Evolutionary conservation across 2,797 vertebrate species (phyloP), one percentile per base, ranked within the genome.

Genomic region (Xyrichtys novacula): DNA sequence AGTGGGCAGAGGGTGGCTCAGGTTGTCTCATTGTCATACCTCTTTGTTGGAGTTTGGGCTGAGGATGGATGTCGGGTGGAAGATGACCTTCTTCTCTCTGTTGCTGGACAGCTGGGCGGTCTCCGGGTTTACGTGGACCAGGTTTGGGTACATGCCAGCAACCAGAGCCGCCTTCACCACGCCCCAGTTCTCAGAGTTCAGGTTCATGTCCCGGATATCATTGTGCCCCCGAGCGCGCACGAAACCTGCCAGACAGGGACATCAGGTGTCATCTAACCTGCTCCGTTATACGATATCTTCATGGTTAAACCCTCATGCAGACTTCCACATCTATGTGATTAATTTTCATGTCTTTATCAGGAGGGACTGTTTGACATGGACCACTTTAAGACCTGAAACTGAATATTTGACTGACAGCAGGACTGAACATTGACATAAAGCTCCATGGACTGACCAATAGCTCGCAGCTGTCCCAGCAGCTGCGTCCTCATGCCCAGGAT

Each of bases 101-200:
- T 89, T 72, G 15, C 91, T 95, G 60, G 91, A 94, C 5, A 96
- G 92, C 65, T 88, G 34, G 34, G 92, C 80, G 53, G 64, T 94
- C 11, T 94, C 92, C 65, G 91, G 92, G 84, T 97, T 92, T 67
- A 97, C 85, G 0, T 97, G 93, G 65, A 96, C 93, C 44, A 99
- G 78, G 79, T 96, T 96, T 56, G 97, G 97, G 85, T 98, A 99
- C 95, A 98, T 97, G 25, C 97, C 98, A 2, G 96, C 93, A 64
- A 96, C 94, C 86, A 99, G 85, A 0, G 97, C 97, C 23, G 97
- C 97, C 89, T 99, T 99, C 65, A 99, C 94, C 7, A 99, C 94
- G 1, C 97, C 95, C 98, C 97, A 99, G 87, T 99, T 99, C 69
- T 99, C 98, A 0, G 97, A 98, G 80, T 99, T 98, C 61, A 92